Evolutionary conservation across 1,140 invertebrate genomes (phyloP).

Genomic region (Odontomachus brunneus): DNA sequence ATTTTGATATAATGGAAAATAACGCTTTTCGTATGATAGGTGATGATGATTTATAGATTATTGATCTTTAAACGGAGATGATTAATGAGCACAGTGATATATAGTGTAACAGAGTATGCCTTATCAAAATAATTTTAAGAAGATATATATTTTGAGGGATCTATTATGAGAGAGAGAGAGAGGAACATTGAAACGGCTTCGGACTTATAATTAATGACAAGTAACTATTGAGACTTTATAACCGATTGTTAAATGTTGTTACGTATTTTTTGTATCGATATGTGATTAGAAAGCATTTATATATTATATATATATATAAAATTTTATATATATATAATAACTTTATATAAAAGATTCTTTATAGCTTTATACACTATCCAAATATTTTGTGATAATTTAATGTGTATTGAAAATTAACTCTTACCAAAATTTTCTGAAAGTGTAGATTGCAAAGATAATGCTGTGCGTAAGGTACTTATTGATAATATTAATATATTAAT

Average conservation of each 20-base stretch:
- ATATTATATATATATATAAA: constrained; percentile 15
- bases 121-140: constrained; percentile 16
- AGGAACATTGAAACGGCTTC: constrained; percentile 27
- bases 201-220: constrained; percentile 13
- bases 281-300: constrained; percentile 47
- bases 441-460: neutral
- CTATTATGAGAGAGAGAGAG: constrained; percentile 19
- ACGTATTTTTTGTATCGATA: constrained; percentile 2
- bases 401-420: constrained; percentile 25
- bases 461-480: constrained; percentile 15
- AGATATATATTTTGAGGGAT: constrained; percentile 31
- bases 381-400: constrained; percentile 13
- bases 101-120: constrained; percentile 25
- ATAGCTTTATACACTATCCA: constrained; percentile 37
- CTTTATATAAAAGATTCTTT: constrained; percentile 30
- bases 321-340: constrained; percentile 13
- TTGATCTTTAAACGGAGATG: too few species aligned
- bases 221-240: neutral
- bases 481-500: constrained; percentile 1
- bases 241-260: constrained; percentile 48
- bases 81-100: neutral
- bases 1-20: constrained; percentile 91
- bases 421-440: constrained; percentile 4
- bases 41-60: constrained; percentile 92
- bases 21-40: constrained; percentile 96